Evolutionary conservation across 1,140 invertebrate genomes (phyloP).

Genomic region (Paraescarpia echinospica): DNA sequence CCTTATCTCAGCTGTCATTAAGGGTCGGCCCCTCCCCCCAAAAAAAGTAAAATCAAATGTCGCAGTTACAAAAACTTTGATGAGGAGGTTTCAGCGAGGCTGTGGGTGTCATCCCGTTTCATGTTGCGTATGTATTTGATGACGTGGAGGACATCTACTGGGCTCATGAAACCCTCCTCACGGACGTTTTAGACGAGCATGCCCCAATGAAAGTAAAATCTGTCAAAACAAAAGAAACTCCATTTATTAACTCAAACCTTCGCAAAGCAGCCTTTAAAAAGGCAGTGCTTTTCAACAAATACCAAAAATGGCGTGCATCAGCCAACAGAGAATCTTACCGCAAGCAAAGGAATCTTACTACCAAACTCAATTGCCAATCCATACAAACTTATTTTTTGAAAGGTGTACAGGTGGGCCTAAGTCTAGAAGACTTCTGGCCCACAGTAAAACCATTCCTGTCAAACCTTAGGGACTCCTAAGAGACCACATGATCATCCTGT

Average conservation of each 20-base stretch:
- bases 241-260: conserved; percentile 30
- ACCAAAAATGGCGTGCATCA: not conserved
- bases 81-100: not conserved
- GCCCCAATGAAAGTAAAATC: conserved; percentile 26
- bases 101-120: not conserved
- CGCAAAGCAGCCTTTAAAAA: conserved; percentile 24
- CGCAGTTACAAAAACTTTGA: conserved; percentile 15
- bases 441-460: conserved; percentile 34
- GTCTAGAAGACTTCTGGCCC: conserved; percentile 31
- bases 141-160: conserved; percentile 19
- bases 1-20: not conserved
- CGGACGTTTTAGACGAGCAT: conserved; percentile 26
- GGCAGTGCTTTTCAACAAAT: not conserved
- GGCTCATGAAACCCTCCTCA: conserved; percentile 23
- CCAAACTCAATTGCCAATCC: conserved; percentile 18
- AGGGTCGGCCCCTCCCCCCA: not conserved
- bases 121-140: conserved; percentile 12
- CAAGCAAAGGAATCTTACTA: conserved; percentile 18
- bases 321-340: not conserved
- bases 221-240: conserved; percentile 17
- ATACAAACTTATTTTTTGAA: conserved; percentile 32
- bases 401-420: conserved; percentile 26
- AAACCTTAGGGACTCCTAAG: conserved; percentile 29
- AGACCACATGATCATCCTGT: conserved; percentile 25
- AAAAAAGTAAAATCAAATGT: not conserved